These are phyloP conservation scores for Nymphalis c-album DNA, from an alignment of 2,888 invertebrate species.

Conservation along the genomic window DNA sequence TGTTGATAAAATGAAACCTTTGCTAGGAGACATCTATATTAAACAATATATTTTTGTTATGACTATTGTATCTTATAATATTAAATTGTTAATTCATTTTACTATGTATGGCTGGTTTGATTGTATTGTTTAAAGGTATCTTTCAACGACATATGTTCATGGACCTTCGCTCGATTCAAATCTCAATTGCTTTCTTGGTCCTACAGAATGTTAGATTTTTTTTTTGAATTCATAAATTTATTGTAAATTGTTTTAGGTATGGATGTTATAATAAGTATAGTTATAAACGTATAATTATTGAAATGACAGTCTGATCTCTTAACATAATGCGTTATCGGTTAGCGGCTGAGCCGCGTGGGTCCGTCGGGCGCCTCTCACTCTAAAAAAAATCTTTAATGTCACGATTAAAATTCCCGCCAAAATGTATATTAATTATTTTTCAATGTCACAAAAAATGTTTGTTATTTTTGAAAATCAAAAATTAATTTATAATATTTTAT, in stretches of 20 bases:
- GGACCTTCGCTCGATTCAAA: constrained; percentile 41
- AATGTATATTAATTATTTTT: constrained; percentile 2
- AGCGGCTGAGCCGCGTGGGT: constrained; percentile 49
- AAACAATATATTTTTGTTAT: constrained; percentile 76
- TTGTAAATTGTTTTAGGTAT: constrained; percentile 77
- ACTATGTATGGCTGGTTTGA: constrained; percentile 66
- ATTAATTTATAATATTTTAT: constrained; percentile 7
- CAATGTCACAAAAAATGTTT: not conserved
- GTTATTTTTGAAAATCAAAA: constrained; percentile 7
- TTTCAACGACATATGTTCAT: constrained; percentile 42
- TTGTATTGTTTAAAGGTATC: constrained; percentile 60
- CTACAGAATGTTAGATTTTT: constrained; percentile 48
- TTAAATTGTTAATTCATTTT: constrained; percentile 73
- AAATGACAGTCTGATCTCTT: constrained; percentile 80
- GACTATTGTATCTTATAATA: constrained; percentile 62
- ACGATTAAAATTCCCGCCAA: constrained; percentile 36
- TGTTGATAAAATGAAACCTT: constrained; percentile 47
- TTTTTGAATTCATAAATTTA: constrained; percentile 49
- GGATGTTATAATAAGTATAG: constrained; percentile 75
- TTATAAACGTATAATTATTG: constrained; percentile 76
- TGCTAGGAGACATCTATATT: constrained; percentile 53
- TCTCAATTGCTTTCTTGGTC: constrained; percentile 47
- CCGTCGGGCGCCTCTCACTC: constrained; percentile 50
- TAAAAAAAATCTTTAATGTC: constrained; percentile 28
- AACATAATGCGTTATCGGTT: constrained; percentile 61